These are phyloP conservation scores for Phymorhynchus buccinoides DNA, from an alignment of 1,140 invertebrate species.

Conservation along the genomic window DNA sequence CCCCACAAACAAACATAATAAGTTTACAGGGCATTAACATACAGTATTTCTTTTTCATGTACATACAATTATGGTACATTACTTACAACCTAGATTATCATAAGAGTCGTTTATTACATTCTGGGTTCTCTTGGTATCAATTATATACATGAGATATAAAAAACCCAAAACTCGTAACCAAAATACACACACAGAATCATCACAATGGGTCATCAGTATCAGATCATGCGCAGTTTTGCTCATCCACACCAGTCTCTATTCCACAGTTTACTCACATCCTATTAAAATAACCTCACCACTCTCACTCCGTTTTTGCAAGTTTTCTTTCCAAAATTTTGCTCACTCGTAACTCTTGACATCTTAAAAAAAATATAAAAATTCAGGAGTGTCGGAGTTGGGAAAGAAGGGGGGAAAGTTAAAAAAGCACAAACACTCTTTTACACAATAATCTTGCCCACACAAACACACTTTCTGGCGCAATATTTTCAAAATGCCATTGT, in stretches of 20 bases:
- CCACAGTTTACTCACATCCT: neutral
- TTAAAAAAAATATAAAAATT: neutral
- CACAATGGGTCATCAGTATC: neutral
- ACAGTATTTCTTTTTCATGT: too few relatives aligned
- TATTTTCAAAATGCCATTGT: too few relatives aligned
- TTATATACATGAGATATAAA: neutral
- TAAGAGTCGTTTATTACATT: neutral
- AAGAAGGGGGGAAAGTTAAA: neutral
- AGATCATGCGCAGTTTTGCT: neutral
- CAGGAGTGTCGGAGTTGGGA: neutral
- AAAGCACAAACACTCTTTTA: neutral
- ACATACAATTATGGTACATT: neutral
- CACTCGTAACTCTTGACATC: too few relatives aligned
- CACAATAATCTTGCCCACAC: too few relatives aligned
- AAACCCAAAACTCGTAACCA: too few relatives aligned
- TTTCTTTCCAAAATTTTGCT: too few relatives aligned
- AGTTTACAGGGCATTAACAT: constrained; percentile 8
- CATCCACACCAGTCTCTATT: neutral
- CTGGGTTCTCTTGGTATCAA: neutral
- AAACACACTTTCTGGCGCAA: too few relatives aligned
- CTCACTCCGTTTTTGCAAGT: too few relatives aligned
- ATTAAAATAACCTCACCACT: neutral
- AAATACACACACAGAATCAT: neutral
- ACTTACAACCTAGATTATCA: neutral
- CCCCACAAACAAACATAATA: neutral